Evolutionary conservation across 2,888 invertebrate genomes (phyloP).

Genomic region (Gymnocheta viridis): DNA sequence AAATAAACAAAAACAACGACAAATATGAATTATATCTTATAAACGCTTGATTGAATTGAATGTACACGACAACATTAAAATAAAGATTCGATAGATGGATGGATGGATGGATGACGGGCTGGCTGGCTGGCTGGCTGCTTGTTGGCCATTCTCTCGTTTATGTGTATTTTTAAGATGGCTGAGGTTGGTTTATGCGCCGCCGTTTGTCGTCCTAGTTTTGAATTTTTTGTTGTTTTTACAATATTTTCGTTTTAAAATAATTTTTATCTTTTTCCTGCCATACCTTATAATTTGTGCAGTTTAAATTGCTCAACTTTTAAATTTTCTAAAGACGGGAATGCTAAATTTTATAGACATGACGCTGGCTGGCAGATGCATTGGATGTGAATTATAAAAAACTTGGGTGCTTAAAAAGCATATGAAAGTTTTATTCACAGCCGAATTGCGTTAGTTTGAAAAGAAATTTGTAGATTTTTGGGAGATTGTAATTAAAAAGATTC

Average conservation of each 20-base stretch:
- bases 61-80: constrained; percentile 52
- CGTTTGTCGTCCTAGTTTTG: constrained; percentile 45
- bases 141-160: constrained; percentile 6
- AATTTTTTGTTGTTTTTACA: neutral
- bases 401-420: neutral
- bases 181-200: constrained; percentile 1
- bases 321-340: constrained; percentile 7
- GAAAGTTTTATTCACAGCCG: neutral
- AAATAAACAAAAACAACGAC: constrained; percentile 15
- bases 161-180: constrained; percentile 37
- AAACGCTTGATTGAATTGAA: constrained; percentile 61
- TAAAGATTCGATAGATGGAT: constrained; percentile 53
- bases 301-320: neutral
- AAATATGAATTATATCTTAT: constrained; percentile 49
- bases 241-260: neutral
- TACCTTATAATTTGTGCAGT: neutral
- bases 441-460: neutral
- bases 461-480: neutral
- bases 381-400: neutral
- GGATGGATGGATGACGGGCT: constrained; percentile 30
- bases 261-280: constrained; percentile 3
- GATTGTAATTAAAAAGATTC: neutral
- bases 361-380: neutral
- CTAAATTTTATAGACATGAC: neutral
- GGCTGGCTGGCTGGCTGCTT: neutral